phyloP scores from a whole-genome alignment of 2,797 vertebrate genomes.

The Tapera naevia region DNA sequence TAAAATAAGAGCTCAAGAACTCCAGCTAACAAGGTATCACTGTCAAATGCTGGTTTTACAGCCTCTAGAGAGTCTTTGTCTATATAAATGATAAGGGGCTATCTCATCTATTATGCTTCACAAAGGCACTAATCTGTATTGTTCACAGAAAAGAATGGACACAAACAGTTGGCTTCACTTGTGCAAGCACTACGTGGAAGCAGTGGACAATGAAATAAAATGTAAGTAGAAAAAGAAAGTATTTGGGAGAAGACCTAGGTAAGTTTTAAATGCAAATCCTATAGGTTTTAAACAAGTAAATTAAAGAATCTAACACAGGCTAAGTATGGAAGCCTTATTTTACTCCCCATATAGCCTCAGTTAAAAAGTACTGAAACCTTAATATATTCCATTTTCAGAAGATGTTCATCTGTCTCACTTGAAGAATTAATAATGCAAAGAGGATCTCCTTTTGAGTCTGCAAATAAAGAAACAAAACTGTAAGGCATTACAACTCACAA shows the following conservation, averaged over 20 bases:
- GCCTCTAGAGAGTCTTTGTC: background rate
- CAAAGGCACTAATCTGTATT: background rate
- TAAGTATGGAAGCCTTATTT: background rate
- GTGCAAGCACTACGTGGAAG: background rate
- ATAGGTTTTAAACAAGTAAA: background rate
- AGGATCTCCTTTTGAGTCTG: constrained; percentile 83
- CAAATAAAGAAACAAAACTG: constrained; percentile 1
- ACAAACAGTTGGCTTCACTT: background rate
- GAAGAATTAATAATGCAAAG: constrained; percentile 88
- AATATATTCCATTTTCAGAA: constrained; percentile 90
- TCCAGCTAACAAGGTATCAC: background rate
- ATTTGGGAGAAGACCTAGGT: background rate
- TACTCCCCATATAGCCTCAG: background rate
- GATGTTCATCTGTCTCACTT: constrained; percentile 81
- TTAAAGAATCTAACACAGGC: background rate
- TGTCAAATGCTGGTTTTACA: background rate
- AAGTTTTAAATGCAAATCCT: background rate
- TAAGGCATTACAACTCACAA: background rate
- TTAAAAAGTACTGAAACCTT: constrained; percentile 80
- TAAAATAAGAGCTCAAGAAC: background rate
- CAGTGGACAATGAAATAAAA: background rate
- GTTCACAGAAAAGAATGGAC: background rate
- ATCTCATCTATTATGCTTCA: background rate
- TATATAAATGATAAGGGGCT: no score
- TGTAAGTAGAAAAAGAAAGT: background rate